These are phyloP conservation scores for Atta cephalotes DNA, from an alignment of 1,140 invertebrate species.

Conservation along the genomic window DNA sequence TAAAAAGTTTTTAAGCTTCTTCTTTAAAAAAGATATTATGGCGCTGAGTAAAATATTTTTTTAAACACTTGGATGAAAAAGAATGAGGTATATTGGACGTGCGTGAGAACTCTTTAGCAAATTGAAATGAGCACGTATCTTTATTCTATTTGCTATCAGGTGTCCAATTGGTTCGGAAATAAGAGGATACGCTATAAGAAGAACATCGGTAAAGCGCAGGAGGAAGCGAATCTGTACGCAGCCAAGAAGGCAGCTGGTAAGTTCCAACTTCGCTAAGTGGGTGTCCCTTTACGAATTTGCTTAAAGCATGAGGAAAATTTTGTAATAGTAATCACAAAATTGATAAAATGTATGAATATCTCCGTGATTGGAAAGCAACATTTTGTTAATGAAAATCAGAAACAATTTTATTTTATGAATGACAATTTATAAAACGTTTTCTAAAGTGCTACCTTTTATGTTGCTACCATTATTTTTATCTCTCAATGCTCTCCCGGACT, in stretches of 20 bases:
- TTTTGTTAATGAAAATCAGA: neutral
- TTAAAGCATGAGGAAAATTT: slow-evolving; percentile 38
- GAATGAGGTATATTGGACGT: neutral
- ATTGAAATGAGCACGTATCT: slow-evolving; percentile 9
- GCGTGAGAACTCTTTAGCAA: neutral
- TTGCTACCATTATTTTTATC: slow-evolving; percentile 19
- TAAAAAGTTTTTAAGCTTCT: neutral
- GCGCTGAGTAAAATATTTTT: neutral
- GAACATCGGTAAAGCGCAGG: slow-evolving; percentile 99
- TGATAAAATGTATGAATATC: neutral
- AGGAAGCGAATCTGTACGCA: slow-evolving; percentile 99
- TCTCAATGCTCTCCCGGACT: slow-evolving; percentile 49
- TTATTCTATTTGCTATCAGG: slow-evolving; percentile 86
- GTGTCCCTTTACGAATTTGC: slow-evolving; percentile 69
- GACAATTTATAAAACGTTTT: slow-evolving; percentile 19
- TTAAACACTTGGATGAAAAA: neutral
- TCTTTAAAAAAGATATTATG: neutral
- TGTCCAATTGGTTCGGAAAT: slow-evolving; percentile 99
- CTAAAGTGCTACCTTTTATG: slow-evolving; percentile 23
- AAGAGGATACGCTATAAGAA: slow-evolving; percentile 99
- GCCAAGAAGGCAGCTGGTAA: slow-evolving; percentile 98
- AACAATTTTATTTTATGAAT: slow-evolving; percentile 6
- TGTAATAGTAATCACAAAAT: neutral
- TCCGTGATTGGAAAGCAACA: neutral
- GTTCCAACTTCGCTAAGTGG: slow-evolving; percentile 77